Evolutionary conservation across 2,113 vertebrate genomes (phyloP), one percentile per base, ranked within the genome.

Genomic region (Parotia lawesii): DNA sequence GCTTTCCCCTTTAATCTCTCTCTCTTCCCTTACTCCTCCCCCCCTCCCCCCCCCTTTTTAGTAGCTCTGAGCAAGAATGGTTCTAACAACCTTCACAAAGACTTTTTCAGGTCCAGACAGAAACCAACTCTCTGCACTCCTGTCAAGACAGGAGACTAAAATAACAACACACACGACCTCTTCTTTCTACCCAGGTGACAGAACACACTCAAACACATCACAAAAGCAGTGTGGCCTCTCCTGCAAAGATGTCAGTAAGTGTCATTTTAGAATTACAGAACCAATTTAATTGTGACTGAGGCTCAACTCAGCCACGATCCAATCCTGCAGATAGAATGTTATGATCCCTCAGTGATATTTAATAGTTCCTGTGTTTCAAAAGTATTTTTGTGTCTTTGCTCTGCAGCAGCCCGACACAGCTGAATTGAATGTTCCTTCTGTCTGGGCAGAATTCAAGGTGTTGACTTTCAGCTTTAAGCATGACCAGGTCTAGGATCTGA

Each of bases 1-100:
- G 24, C 51, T 95, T 93, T 50, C 77, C 85, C 61, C 80, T 93
- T 94, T 95, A 85, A 94, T 93, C 77, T 86, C 78, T 89, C 61
- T 84, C 15, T 70, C 20, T 11, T 18, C 54, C 21, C 38, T 94
- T 48, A 58, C 38, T 38, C 38, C 38, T 38, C 38, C 38, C 22
- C 44, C 89, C 50, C 66, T 48, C 45, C 31, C 57, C 60, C 50
- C 28, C 31, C 70, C 81, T 72, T 74, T 71, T 79, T 89, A 87
- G 89, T 81, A 89, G 89, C 89, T 94, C 29, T 81, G 58, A 82
- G 86, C 61, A 86, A 90, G 80, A 93, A 77, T 2, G 9, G 65
- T 84, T 53, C 58, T 91, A 94, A 87, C 45, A 76, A 80, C 75
- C 81, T 89, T 76, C 71, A 50, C 58, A 84, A 78, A 82, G 77